Percentiles rank a stretch among this genome's conserved stretches.
Conservation (phyloP, 2,888 invertebrate genomes). For the Rhagophthalmus giganteus region DNA sequence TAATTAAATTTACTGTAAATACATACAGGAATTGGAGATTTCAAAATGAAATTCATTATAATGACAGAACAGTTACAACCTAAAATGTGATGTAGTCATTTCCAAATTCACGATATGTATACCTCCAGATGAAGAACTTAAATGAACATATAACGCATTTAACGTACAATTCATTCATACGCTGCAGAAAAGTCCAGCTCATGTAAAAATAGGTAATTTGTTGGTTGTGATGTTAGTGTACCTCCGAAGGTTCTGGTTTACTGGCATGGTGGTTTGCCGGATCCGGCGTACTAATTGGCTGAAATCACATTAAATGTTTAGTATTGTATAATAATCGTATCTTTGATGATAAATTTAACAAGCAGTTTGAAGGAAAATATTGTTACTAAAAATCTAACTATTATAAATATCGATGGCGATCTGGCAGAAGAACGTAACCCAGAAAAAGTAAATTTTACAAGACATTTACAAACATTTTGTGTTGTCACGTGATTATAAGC, state of each 20-base stretch:
- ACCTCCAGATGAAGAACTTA: constrained; percentile 42
- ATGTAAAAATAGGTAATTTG: constrained; percentile 31
- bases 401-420: no score
- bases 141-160: constrained; percentile 42
- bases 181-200: constrained; percentile 35
- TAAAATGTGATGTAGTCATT: constrained; percentile 41
- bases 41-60: constrained; percentile 35
- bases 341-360: no score
- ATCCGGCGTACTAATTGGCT: constrained; percentile 83
- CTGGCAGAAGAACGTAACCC: no score
- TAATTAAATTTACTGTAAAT: no score
- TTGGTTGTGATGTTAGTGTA: constrained; percentile 63
- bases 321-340: no score
- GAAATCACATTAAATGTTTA: constrained; percentile 48
- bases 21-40: constrained; percentile 23
- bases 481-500: background rate
- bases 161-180: constrained; percentile 39
- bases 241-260: constrained; percentile 83
- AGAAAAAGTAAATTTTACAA: no score
- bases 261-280: constrained; percentile 79
- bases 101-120: constrained; percentile 45
- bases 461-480: background rate
- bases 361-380: no score
- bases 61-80: constrained; percentile 20
- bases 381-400: no score